Percentiles rank a stretch among this genome's conserved stretches.
Evolutionary conservation across 2,888 invertebrate species (phyloP).

Genomic region (Leucophora obtusa): DNA sequence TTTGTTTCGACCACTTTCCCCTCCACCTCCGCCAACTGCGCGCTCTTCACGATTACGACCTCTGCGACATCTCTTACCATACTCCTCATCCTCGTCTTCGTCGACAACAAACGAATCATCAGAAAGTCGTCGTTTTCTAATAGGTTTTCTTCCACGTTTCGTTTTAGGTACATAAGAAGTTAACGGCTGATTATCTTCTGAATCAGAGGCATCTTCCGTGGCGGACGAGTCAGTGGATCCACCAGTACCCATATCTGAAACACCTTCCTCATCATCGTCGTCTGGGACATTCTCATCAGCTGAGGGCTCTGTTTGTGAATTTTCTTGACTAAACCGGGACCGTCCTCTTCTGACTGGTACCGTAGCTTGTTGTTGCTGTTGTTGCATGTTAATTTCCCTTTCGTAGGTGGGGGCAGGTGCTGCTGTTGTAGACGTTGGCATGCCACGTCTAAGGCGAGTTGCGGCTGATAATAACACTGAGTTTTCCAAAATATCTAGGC

Average conservation of each 20-base stretch:
- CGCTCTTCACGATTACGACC: conserved; percentile 34
- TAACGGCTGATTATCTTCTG: conserved; percentile 78
- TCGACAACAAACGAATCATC: conserved; percentile 70
- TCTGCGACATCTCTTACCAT: conserved; percentile 46
- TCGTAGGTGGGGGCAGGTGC: conserved; percentile 48
- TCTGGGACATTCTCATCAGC: conserved; percentile 67
- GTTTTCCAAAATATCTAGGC: conserved; percentile 71
- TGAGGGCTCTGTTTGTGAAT: conserved; percentile 67
- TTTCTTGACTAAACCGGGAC: conserved; percentile 73
- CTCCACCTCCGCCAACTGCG: conserved; percentile 28
- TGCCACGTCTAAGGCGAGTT: conserved; percentile 71
- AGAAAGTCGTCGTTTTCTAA: conserved; percentile 60
- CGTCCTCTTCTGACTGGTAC: conserved; percentile 69
- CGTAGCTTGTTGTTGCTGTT: background rate
- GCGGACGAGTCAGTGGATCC: conserved; percentile 70
- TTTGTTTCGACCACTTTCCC: too few species aligned
- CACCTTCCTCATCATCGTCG: conserved; percentile 68
- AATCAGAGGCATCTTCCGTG: conserved; percentile 74
- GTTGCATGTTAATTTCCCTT: conserved; percentile 40
- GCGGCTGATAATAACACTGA: conserved; percentile 66
- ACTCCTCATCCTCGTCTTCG: conserved; percentile 73
- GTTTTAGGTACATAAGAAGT: conserved; percentile 77
- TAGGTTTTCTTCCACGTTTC: conserved; percentile 60
- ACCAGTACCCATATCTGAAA: conserved; percentile 75
- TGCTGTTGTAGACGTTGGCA: conserved; percentile 71